Evolutionary conservation across 2,888 invertebrate species (phyloP), one percentile per base, ranked within the genome.

Genomic region (Trissolcus brochymenae): DNA sequence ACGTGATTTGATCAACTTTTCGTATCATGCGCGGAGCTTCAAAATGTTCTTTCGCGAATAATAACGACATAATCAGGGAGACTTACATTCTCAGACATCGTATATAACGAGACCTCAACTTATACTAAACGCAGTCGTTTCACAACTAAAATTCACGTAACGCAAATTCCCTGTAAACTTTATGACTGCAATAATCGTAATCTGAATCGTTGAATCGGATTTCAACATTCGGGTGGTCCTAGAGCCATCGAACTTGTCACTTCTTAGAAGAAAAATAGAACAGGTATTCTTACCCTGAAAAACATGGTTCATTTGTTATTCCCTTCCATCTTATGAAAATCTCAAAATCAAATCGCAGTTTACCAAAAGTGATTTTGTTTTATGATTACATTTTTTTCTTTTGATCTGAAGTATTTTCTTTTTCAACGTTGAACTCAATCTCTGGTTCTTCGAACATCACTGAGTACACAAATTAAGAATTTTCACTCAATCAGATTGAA

Each of bases 151-250:
- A 74, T 13, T 14, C 66, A 61, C 66, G 61, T 14, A 73, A 73
- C 50, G 54, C 49, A 41, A 66, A 62, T 9, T 11, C 35, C 55
- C 50, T 57, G 57, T 74, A 65, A 65, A 74, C 61, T 70, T 78
- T 78, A 74, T 57, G 77, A 65, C 70, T 65, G 60, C n/a, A 49
- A 49, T 46, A 60, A 40, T 51, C 60, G 41, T 64, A 73, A 68
- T 68, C 61, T 76, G 64, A 29, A 68, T 72, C 66, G 57, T n/a
- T 64, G 56, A 46, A 59, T 62, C 43, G 43, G 35, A 4, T 67
- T 62, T 64, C 19, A 43, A 51, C 16, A 29, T 17, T 14, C 19
- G 43, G 56, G 16, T 46, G 43, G 56, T 56, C 43, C n/a, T 9
- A 1, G 11, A 35, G 9, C 35, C 35, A 29, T 29, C 4, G 7